Percentiles rank a stretch among this genome's conserved stretches.
Evolutionary conservation across 2,888 invertebrate genomes (phyloP).

Genomic region (Drosophila mimica): DNA sequence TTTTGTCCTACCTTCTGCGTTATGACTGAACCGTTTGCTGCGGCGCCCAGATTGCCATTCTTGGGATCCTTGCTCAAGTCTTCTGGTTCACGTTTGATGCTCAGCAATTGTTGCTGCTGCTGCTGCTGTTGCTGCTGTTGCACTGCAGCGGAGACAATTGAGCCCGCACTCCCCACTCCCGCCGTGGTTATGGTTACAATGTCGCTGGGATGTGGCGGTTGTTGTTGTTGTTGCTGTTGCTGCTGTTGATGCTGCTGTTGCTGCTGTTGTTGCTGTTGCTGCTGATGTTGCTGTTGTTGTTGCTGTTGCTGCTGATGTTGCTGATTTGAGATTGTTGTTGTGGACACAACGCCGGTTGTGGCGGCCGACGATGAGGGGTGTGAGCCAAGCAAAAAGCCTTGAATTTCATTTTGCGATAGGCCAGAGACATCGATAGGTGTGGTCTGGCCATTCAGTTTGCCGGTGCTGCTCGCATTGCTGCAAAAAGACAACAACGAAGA

Average conservation of each 20-base stretch:
- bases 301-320: slow-evolving; percentile 74
- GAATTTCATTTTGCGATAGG: slow-evolving; percentile 86
- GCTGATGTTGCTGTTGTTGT: slow-evolving; percentile 68
- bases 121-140: slow-evolving; percentile 72
- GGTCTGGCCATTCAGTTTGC: slow-evolving; percentile 85
- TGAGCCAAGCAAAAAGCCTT: slow-evolving; percentile 85
- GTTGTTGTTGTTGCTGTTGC: slow-evolving; percentile 58
- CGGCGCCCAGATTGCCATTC: slow-evolving; percentile 80
- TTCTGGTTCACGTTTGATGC: slow-evolving; percentile 85
- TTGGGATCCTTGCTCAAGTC: slow-evolving; percentile 85
- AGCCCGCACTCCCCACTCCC: slow-evolving; percentile 78
- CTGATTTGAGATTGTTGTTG: slow-evolving; percentile 81
- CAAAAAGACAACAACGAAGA: slow-evolving; percentile 35
- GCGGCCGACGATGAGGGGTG: slow-evolving; percentile 84
- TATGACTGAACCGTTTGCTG: slow-evolving; percentile 69
- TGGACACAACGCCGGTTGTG: slow-evolving; percentile 82
- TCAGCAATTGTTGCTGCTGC: slow-evolving; percentile 82
- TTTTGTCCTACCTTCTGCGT: slow-evolving; percentile 83
- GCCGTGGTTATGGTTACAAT: slow-evolving; percentile 80
- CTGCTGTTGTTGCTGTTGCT: slow-evolving; percentile 69
- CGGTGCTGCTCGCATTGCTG: slow-evolving; percentile 83
- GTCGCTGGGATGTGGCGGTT: slow-evolving; percentile 81
- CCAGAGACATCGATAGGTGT: slow-evolving; percentile 86
- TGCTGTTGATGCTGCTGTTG: slow-evolving; percentile 70
- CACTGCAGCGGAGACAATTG: slow-evolving; percentile 81